Evolutionary conservation across 30 jellyfish, hydroid and myxozoan species (phyloP).

Genomic region (Aurelia aurita complex sp. Pacific): DNA sequence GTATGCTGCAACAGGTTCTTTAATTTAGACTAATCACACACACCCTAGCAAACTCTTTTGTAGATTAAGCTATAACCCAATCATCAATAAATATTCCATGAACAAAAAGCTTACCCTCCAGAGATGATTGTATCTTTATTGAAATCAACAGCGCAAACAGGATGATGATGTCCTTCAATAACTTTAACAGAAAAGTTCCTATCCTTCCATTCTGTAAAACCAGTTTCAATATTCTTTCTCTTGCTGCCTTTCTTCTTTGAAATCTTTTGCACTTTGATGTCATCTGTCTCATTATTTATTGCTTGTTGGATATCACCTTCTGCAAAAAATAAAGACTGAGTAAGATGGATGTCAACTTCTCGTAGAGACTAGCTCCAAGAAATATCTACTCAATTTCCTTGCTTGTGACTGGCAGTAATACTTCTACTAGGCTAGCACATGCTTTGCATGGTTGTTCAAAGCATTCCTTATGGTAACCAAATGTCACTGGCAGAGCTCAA

Average conservation of each 20-base stretch:
- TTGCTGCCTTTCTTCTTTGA: slow-evolving; percentile 12
- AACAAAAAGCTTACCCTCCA: slow-evolving; percentile 72
- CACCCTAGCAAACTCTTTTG: too few species aligned
- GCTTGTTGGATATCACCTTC: slow-evolving; percentile 8
- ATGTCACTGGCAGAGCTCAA: too few species aligned
- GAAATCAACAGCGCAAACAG: slow-evolving; percentile 87
- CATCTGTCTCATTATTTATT: slow-evolving; percentile 50
- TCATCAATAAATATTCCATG: not conserved
- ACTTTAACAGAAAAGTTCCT: slow-evolving; percentile 49
- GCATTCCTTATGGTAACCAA: too few species aligned
- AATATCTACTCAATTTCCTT: too few species aligned
- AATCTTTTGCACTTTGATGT: slow-evolving; percentile 16
- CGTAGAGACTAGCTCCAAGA: too few species aligned
- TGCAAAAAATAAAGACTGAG: not conserved
- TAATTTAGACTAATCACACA: too few species aligned
- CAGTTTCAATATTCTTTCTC: slow-evolving; percentile 16
- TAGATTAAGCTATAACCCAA: too few species aligned
- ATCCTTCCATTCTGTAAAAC: slow-evolving; percentile 39
- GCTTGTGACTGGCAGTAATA: too few species aligned
- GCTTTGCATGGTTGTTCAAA: too few species aligned
- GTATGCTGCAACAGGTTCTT: too few species aligned
- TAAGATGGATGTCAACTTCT: too few species aligned
- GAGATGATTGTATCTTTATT: slow-evolving; percentile 56
- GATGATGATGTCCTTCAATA: slow-evolving; percentile 97
- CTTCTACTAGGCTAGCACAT: too few species aligned